Evolutionary conservation across 2,888 invertebrate species (phyloP).

Genomic region (Pterostichus madidus): DNA sequence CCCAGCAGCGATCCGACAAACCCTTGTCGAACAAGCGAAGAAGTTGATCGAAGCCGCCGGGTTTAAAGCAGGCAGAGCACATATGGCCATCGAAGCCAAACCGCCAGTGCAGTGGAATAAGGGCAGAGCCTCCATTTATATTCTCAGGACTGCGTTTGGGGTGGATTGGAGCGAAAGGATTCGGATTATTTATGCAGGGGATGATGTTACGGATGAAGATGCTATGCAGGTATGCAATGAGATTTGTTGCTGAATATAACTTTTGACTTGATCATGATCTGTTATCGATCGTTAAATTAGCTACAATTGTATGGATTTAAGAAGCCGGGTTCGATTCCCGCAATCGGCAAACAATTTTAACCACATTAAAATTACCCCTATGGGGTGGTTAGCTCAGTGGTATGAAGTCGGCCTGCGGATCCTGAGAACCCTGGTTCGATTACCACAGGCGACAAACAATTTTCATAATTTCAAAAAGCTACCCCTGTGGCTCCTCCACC

Average conservation of each 20-base stretch:
- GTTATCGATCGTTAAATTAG: no score
- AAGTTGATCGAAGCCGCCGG: constrained; percentile 87
- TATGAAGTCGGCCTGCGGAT: no score
- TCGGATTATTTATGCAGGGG: constrained; percentile 93
- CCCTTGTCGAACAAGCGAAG: constrained; percentile 86
- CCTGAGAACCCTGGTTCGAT: no score
- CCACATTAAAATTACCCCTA: no score
- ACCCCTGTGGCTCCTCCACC: no score
- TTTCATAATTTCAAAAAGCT: no score
- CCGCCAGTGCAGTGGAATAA: constrained; percentile 96
- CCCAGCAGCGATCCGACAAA: constrained; percentile 83
- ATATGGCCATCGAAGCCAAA: constrained; percentile 93
- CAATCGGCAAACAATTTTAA: no score
- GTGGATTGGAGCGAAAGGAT: constrained; percentile 95
- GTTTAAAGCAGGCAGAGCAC: constrained; percentile 88
- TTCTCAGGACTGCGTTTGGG: constrained; percentile 92
- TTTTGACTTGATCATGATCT: no score
- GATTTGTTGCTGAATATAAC: not conserved
- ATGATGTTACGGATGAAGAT: constrained; percentile 93
- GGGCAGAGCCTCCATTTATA: constrained; percentile 93
- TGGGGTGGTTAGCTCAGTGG: no score
- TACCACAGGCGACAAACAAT: no score
- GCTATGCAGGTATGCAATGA: constrained; percentile 87
- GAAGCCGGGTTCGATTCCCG: no score
- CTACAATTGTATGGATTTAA: no score